These are phyloP conservation scores for Sarcophaga carnaria DNA, from an alignment of 2,888 invertebrate species.

Conservation along the genomic window DNA sequence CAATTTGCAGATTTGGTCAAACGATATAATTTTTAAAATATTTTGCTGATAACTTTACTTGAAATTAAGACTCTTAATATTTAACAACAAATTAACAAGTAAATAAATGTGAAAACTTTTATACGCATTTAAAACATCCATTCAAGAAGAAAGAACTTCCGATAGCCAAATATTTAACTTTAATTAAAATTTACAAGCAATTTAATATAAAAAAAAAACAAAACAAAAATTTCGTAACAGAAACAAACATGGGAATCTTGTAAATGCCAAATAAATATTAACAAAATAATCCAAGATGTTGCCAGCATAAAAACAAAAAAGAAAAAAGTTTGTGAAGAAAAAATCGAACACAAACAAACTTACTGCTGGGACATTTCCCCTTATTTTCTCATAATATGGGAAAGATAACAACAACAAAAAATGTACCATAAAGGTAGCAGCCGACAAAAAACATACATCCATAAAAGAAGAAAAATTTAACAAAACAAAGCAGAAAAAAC, in stretches of 20 bases:
- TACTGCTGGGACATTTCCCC: no score
- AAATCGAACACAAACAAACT: background rate
- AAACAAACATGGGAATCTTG: background rate
- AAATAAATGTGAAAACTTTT: no score
- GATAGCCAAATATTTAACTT: slow-evolving; percentile 17
- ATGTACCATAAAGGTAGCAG: no score
- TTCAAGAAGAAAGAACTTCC: background rate
- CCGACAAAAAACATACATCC: no score
- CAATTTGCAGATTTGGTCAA: no score
- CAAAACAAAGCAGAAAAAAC: background rate
- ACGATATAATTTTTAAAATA: background rate
- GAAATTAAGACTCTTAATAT: no score
- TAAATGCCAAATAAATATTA: slow-evolving; percentile 33
- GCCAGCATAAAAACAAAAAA: background rate
- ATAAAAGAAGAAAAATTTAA: background rate
- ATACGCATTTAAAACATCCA: no score
- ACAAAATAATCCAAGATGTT: slow-evolving; percentile 18
- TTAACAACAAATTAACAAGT: no score
- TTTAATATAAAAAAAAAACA: background rate
- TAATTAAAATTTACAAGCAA: slow-evolving; percentile 1
- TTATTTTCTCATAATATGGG: no score
- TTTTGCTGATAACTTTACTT: background rate
- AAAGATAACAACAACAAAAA: no score
- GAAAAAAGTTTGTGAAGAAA: background rate
- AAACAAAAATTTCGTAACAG: slow-evolving; percentile 7